Percentiles rank a stretch among this genome's conserved stretches.
Conservation (phyloP, 2,888 invertebrate species). For the Proisotoma minuta region DNA sequence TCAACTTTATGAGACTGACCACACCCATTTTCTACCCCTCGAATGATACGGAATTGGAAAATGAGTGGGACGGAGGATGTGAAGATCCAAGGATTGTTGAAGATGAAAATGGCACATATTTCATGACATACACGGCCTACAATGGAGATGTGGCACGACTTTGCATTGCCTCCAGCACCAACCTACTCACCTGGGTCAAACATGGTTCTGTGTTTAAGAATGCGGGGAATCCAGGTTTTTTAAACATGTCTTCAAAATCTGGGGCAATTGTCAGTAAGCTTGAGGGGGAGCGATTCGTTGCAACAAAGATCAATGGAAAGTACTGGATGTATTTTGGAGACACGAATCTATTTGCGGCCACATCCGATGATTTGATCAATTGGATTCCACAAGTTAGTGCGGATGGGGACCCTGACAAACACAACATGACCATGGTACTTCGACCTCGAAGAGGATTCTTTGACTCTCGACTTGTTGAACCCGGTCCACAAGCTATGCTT, state of each 20-base stretch:
- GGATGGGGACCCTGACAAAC: slow-evolving; percentile 9
- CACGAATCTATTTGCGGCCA: slow-evolving; percentile 33
- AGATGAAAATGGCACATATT: slow-evolving; percentile 23
- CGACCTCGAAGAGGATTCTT: slow-evolving; percentile 35
- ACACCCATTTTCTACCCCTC: slow-evolving; percentile 40
- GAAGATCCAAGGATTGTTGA: slow-evolving; percentile 41
- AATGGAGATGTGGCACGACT: slow-evolving; percentile 36
- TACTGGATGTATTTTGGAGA: slow-evolving; percentile 45
- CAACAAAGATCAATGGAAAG: slow-evolving; percentile 27
- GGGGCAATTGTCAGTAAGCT: slow-evolving; percentile 37
- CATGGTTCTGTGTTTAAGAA: slow-evolving; percentile 35
- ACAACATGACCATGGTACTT: slow-evolving; percentile 27
- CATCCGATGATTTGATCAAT: slow-evolving; percentile 32
- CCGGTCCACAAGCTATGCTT: slow-evolving; percentile 41
- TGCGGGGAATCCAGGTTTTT: slow-evolving; percentile 16
- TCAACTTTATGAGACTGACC: slow-evolving; percentile 26
- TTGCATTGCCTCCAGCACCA: slow-evolving; percentile 31
- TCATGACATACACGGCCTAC: slow-evolving; percentile 42
- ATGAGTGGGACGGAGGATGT: slow-evolving; percentile 43
- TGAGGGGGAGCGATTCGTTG: slow-evolving; percentile 20
- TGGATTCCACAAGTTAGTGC: slow-evolving; percentile 31
- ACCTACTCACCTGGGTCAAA: slow-evolving; percentile 36
- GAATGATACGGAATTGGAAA: slow-evolving; percentile 16
- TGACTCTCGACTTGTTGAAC: slow-evolving; percentile 40
- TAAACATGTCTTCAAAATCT: slow-evolving; percentile 42